These are phyloP conservation scores for Nasonovia ribisnigri DNA, from an alignment of 2,888 invertebrate species.

Conservation along the genomic window DNA sequence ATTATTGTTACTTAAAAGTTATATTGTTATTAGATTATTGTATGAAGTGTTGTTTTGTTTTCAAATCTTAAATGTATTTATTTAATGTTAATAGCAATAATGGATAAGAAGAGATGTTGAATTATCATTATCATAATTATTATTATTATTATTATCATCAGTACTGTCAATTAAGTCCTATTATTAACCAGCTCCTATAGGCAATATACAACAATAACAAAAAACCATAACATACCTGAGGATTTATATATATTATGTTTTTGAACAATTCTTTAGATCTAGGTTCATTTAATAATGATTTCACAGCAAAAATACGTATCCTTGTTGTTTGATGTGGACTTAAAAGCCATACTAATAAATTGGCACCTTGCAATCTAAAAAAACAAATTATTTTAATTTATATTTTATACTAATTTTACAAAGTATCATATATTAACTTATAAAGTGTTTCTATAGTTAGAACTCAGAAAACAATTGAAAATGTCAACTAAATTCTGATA, in stretches of 20 bases:
- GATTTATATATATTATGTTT: constrained; percentile 71
- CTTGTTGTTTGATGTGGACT: constrained; percentile 72
- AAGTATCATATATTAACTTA: neutral
- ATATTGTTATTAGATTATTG: no score
- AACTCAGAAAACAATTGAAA: neutral
- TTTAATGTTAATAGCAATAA: no score
- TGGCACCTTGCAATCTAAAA: constrained; percentile 71
- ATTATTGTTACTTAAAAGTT: no score
- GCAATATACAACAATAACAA: no score
- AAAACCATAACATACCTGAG: constrained; percentile 69
- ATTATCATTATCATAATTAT: no score
- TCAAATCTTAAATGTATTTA: no score
- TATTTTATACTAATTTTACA: neutral
- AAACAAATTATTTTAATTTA: neutral
- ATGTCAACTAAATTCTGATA: constrained; percentile 40
- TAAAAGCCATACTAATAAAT: constrained; percentile 72
- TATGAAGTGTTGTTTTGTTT: no score
- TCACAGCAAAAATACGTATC: constrained; percentile 71
- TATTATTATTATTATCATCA: no score
- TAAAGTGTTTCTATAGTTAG: neutral
- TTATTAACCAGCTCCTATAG: neutral
- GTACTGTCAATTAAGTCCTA: no score
- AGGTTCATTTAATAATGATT: constrained; percentile 71
- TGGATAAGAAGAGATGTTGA: no score
- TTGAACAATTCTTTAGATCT: constrained; percentile 71